These are phyloP conservation scores for Tanaodytes sp. DNA, from an alignment of 2,888 invertebrate species.

Conservation along the genomic window DNA sequence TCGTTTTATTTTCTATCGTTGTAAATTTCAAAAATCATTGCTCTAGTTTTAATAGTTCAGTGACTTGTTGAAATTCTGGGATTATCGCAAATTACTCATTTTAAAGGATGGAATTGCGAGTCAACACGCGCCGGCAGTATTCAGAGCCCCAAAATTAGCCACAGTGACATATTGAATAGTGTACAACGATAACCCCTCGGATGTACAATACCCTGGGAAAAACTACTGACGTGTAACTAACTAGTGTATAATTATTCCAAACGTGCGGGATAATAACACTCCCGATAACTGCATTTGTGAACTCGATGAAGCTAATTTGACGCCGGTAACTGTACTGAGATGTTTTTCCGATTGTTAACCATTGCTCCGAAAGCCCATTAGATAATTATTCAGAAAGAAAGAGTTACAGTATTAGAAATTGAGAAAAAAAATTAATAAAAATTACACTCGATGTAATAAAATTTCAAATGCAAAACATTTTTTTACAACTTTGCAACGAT, in stretches of 20 bases:
- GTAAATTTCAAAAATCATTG: no score
- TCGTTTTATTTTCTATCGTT: no score
- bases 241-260: slow-evolving; percentile 71
- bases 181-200: slow-evolving; percentile 52
- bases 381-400: no score
- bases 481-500: no score
- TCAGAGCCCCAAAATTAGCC: slow-evolving; percentile 71
- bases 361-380: background rate
- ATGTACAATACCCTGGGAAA: slow-evolving; percentile 68
- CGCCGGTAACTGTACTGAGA: background rate
- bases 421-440: no score
- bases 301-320: slow-evolving; percentile 61
- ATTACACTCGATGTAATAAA: no score
- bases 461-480: no score
- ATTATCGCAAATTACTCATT: slow-evolving; percentile 50
- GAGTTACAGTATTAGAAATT: no score
- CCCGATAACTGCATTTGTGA: slow-evolving; percentile 59
- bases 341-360: background rate
- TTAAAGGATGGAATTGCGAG: slow-evolving; percentile 47
- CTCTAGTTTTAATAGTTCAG: no score
- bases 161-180: slow-evolving; percentile 70
- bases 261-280: slow-evolving; percentile 69
- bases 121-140: slow-evolving; percentile 57
- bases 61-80: background rate
- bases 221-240: slow-evolving; percentile 73